Evolutionary conservation across 2,888 invertebrate species (phyloP).

Genomic region (Apoda limacodes): DNA sequence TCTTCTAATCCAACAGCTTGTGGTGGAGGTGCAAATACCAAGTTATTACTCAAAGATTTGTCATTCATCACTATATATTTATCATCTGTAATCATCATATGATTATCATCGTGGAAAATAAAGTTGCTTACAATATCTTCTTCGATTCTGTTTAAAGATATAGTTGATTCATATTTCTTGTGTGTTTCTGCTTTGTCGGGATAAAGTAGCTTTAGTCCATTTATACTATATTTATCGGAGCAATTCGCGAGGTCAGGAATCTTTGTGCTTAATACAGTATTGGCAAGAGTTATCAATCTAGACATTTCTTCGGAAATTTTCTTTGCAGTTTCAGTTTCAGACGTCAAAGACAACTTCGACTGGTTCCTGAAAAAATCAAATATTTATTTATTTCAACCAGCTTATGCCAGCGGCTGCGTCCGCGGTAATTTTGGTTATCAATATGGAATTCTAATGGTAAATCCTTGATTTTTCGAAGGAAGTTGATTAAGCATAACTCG

Average conservation of each 20-base stretch:
- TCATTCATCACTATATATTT: slow-evolving; percentile 28
- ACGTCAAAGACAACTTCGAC: slow-evolving; percentile 42
- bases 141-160: slow-evolving; percentile 30
- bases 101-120: slow-evolving; percentile 24
- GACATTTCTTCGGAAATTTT: slow-evolving; percentile 58
- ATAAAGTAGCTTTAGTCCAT: slow-evolving; percentile 1
- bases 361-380: slow-evolving; percentile 39
- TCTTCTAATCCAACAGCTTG: slow-evolving; percentile 34
- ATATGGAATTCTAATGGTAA: too few species aligned
- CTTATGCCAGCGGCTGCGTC: too few species aligned
- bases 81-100: slow-evolving; percentile 27
- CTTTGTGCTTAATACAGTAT: slow-evolving; percentile 55
- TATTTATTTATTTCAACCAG: neutral
- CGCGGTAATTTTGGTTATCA: too few species aligned
- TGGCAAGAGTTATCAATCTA: slow-evolving; percentile 61
- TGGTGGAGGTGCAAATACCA: slow-evolving; percentile 30
- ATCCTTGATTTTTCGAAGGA: too few species aligned
- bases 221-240: slow-evolving; percentile 26
- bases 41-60: slow-evolving; percentile 16
- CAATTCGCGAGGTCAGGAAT: slow-evolving; percentile 55
- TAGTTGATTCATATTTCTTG: slow-evolving; percentile 24
- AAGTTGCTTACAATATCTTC: slow-evolving; percentile 23
- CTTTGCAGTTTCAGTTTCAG: slow-evolving; percentile 39
- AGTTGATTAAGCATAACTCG: too few species aligned
- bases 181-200: slow-evolving; percentile 21